Conservation (phyloP, 1,140 invertebrate species). For the Drosophila pallidifrons region DNA sequence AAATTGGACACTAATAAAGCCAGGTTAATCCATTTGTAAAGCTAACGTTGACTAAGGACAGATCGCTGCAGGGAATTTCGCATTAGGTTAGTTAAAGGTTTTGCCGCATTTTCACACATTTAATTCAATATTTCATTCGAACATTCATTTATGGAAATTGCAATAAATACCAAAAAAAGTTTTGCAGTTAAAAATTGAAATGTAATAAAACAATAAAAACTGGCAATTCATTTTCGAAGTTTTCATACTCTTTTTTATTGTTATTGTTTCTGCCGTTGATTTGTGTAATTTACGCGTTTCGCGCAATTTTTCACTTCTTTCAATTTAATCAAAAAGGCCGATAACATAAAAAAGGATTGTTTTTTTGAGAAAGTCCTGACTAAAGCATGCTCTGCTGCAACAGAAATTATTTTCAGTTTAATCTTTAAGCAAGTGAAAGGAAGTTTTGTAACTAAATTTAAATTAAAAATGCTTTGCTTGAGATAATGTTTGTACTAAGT, state of each 20-base stretch:
- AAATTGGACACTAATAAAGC: conserved; percentile 37
- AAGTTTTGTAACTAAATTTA: too few relatives aligned
- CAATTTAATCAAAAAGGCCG: conserved; percentile 61
- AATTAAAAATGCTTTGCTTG: too few relatives aligned
- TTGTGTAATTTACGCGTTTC: conserved; percentile 74
- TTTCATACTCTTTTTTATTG: conserved; percentile 16
- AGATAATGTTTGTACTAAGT: too few relatives aligned
- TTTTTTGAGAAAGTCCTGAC: too few relatives aligned
- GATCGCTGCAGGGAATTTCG: conserved; percentile 31
- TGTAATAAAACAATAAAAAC: conserved; percentile 57
- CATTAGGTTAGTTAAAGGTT: conserved; percentile 6
- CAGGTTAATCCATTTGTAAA: conserved; percentile 33
- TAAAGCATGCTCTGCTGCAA: not conserved
- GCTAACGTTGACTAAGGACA: conserved; percentile 5
- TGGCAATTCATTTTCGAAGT: conserved; percentile 56
- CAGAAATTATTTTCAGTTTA: not conserved
- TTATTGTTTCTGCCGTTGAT: conserved; percentile 58
- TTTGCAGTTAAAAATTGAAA: conserved; percentile 40
- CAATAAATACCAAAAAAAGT: conserved; percentile 16
- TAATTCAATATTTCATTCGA: conserved; percentile 6
- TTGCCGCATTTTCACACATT: conserved; percentile 1
- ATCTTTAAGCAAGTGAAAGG: too few relatives aligned
- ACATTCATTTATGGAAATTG: conserved; percentile 28
- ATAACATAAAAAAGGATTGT: conserved; percentile 5
- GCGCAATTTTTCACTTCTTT: conserved; percentile 72